Base-by-base conservation (phyloP, 2,888 invertebrate species). In the Campopleginae sp. region DNA sequence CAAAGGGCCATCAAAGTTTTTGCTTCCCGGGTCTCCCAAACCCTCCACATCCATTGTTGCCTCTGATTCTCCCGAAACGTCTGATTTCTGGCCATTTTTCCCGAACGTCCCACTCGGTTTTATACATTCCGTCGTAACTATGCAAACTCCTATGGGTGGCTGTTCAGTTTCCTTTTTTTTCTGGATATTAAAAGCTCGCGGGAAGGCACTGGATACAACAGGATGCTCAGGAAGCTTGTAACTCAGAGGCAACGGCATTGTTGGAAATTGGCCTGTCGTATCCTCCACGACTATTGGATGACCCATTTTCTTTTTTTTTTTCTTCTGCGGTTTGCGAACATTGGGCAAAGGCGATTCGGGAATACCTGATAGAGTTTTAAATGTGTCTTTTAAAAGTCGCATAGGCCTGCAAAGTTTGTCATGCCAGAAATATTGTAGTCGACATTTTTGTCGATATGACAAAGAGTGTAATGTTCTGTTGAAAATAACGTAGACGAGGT, bases 261-360 rank as follows among this genome's bases (percentile, higher is more conserved):
- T 33, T 10, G 85, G 27, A 63, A 48, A 46, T 66, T 85, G 68
- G 31, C 27, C 63, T 0, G 51, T 42, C 0, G 51, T 75, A 17
- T 85, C 86, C 46, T 82, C 83, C 10, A 86, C 83, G 4, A 86
- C 78, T 54, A 86, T 78, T 6, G 86, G 86, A n/a, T 19, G 23
- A 19, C 83, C 83, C 77, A 83, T 82, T 74, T 77, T 82, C n/a
- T 23, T 82, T 66, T 27, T 74, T 19, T 51, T 79, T 33, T 72
- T 85, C 19, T 70, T 82, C n/a, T 12, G 23, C 0, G 51, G 31
- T 14, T 77, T 77, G 17, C 76, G 44, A 2, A 61, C 10, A 42
- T 12, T 61, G n/a, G 17, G 58, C 38, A 58, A 19, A 5, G 27
- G 66, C 4, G 51, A 31, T 33, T 12, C 48, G 5, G 31, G 17